Evolutionary conservation across 2,888 invertebrate genomes (phyloP), one percentile per base, ranked within the genome.

Genomic region (Lutraria lutraria): DNA sequence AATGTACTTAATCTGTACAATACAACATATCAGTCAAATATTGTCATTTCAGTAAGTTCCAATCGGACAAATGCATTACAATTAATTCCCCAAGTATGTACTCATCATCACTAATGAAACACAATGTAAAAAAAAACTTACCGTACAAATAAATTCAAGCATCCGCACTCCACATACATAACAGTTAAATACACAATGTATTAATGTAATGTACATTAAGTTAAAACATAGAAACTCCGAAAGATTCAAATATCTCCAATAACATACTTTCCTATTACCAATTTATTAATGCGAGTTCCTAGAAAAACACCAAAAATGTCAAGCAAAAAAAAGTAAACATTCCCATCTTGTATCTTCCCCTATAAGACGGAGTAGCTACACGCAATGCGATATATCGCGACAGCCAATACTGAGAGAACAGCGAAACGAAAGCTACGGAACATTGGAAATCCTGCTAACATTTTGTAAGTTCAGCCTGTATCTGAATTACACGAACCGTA

Each of bases 221-320:
- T 68, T 25, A 25, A 68, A 68, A 25, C 25, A 68, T 68, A 6
- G 63, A 68, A 68, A 68, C 63, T 68, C 63, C 63, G 63, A n/a
- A 68, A 3, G 12, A 68, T 68, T 25, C 63, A 68, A 25, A 25
- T 25, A 68, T 10, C 25, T 68, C 63, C 63, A 68, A 68, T 68
- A 68, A 25, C 63, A 25, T n/a, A 63, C 25, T 43, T 43, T 8
- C 43, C 43, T 43, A 43, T 43, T 43, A 43, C 43, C 43, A 43
- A 43, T 68, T 25, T 68, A 68, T 68, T 68, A 68, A 68, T 21
- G 25, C 25, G 25, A 68, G 63, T 25, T 68, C 63, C 63, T 13
- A 68, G 25, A 68, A 68, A 13, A 68, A 68, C n/a, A 68, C 43
- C n/a, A 68, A n/a, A 68, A 68, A n/a, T 25, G 63, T 68, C 63